These are phyloP conservation scores for Mastigias papua DNA, from an alignment of 30 jellyfish, hydroid and myxozoan genomes.

Conservation along the genomic window DNA sequence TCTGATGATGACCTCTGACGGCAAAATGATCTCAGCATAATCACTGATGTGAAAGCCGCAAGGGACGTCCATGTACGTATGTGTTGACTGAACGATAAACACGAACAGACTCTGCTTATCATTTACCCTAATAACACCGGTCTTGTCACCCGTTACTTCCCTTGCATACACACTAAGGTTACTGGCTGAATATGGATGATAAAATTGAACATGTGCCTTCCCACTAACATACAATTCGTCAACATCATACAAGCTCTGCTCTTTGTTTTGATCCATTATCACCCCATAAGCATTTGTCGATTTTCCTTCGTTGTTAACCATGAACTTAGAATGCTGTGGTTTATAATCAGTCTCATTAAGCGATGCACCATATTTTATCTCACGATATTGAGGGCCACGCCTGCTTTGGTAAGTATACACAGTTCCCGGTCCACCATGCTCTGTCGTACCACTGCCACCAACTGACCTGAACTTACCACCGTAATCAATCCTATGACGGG, in stretches of 20 bases:
- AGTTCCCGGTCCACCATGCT: constrained; percentile 73
- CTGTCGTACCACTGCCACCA: constrained; percentile 57
- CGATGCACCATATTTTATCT: constrained; percentile 44
- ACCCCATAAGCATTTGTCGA: constrained; percentile 39
- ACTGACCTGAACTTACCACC: constrained; percentile 60
- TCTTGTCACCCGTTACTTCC: constrained; percentile 72
- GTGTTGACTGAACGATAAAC: constrained; percentile 72
- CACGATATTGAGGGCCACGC: constrained; percentile 77
- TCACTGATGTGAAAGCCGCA: constrained; percentile 70
- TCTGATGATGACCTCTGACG: constrained; percentile 70
- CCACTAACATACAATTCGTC: constrained; percentile 59
- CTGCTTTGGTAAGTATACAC: constrained; percentile 70
- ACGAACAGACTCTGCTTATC: constrained; percentile 66
- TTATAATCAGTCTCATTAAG: constrained; percentile 49
- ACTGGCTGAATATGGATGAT: constrained; percentile 46
- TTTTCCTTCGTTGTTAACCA: constrained; percentile 37
- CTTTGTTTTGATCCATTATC: constrained; percentile 53
- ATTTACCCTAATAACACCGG: constrained; percentile 65
- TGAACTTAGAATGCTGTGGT: constrained; percentile 58
- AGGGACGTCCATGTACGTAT: constrained; percentile 79
- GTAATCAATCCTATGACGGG: constrained; percentile 73
- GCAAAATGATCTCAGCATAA: constrained; percentile 64
- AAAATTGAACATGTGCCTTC: constrained; percentile 60
- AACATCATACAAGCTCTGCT: constrained; percentile 42
- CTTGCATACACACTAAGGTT: constrained; percentile 63